phyloP scores from a whole-genome alignment of 2,888 invertebrate genomes.

The Drosophila helvetica region DNA sequence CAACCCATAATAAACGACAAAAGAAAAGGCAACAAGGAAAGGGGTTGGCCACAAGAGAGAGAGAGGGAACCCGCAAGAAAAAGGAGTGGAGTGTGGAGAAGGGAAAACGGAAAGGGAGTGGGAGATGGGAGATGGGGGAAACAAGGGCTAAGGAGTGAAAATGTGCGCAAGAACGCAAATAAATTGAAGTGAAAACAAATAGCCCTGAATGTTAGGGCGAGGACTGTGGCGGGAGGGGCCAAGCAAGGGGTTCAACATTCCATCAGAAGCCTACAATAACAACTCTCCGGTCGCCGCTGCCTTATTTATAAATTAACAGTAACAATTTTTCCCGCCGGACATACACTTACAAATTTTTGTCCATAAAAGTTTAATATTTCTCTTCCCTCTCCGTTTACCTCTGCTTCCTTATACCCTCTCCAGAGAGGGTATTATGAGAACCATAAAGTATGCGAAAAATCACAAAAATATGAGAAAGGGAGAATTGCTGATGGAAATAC shows the following conservation, averaged over 20 bases:
- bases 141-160: slow-evolving; percentile 65
- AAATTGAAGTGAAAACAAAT: slow-evolving; percentile 76
- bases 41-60: slow-evolving; percentile 28
- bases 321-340: slow-evolving; percentile 74
- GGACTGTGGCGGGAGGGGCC: slow-evolving; percentile 10
- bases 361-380: slow-evolving; percentile 68
- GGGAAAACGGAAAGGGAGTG: slow-evolving; percentile 28
- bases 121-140: slow-evolving; percentile 9
- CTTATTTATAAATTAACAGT: slow-evolving; percentile 78
- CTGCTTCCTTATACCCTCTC: not conserved
- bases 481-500: not conserved
- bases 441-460: not conserved
- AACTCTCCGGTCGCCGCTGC: slow-evolving; percentile 38
- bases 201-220: slow-evolving; percentile 16
- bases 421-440: not conserved
- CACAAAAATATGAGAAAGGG: not conserved
- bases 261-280: slow-evolving; percentile 49
- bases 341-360: slow-evolving; percentile 71
- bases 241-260: slow-evolving; percentile 19
- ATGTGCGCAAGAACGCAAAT: slow-evolving; percentile 66
- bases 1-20: slow-evolving; percentile 49
- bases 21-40: slow-evolving; percentile 49
- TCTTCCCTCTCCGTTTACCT: slow-evolving; percentile 30
- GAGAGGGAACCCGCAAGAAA: slow-evolving; percentile 30
- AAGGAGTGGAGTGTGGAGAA: slow-evolving; percentile 5